Percentiles rank a stretch among this genome's conserved stretches.
Conservation (phyloP, 2,888 invertebrate genomes). For the Teleiodes luculella region DNA sequence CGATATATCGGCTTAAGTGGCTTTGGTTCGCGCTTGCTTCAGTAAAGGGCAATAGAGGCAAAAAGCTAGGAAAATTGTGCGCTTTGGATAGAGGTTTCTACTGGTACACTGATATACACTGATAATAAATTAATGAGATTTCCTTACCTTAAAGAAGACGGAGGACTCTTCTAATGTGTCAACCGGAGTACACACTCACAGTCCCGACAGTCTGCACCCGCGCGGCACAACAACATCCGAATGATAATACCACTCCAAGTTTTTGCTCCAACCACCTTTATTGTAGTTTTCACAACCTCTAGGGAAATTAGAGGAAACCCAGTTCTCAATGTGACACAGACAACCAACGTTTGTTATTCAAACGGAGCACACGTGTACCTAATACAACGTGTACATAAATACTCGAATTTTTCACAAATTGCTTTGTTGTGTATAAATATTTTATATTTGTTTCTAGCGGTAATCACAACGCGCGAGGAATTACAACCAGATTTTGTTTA, state of each 20-base stretch:
- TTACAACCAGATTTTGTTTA: constrained; percentile 61
- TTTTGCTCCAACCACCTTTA: constrained; percentile 56
- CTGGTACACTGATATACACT: too few relatives aligned
- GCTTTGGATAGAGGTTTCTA: too few relatives aligned
- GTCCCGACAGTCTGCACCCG: constrained; percentile 23
- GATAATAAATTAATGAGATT: too few relatives aligned
- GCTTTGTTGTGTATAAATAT: constrained; percentile 43
- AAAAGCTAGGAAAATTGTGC: too few relatives aligned
- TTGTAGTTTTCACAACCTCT: constrained; percentile 70
- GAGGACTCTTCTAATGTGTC: too few relatives aligned
- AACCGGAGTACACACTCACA: too few relatives aligned
- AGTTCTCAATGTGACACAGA: constrained; percentile 44
- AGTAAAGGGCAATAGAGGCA: too few relatives aligned
- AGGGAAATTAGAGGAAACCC: constrained; percentile 59
- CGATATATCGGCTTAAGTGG: too few relatives aligned
- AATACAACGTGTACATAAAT: constrained; percentile 48
- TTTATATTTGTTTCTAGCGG: constrained; percentile 45
- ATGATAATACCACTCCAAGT: constrained; percentile 52
- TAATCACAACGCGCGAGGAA: constrained; percentile 68
- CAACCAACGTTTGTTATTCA: constrained; percentile 50
- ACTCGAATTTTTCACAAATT: constrained; percentile 39
- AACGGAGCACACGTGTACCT: constrained; percentile 45
- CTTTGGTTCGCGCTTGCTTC: too few relatives aligned
- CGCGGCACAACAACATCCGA: constrained; percentile 49
- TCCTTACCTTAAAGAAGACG: too few relatives aligned